Evolutionary conservation across 1,140 invertebrate species (phyloP).

Genomic region (Trachymyrmex cornetzi): DNA sequence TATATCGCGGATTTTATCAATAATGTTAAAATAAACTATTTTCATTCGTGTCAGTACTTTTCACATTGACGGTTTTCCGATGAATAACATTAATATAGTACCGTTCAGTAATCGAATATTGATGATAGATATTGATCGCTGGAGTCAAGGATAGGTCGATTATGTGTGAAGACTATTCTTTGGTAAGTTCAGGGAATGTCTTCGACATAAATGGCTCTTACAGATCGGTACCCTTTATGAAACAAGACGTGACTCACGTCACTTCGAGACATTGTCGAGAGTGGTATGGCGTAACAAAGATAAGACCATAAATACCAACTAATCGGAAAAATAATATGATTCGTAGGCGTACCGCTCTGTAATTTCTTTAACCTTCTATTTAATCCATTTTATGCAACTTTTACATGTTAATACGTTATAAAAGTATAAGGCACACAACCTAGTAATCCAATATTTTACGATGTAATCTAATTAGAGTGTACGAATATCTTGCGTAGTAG

Average conservation of each 20-base stretch:
- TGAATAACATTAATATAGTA: neutral
- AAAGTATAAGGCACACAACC: neutral
- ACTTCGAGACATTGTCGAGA: conserved; percentile 15
- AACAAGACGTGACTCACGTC: conserved; percentile 41
- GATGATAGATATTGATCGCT: conserved; percentile 47
- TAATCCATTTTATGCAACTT: conserved; percentile 11
- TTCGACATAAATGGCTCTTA: conserved; percentile 27
- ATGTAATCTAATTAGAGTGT: conserved; percentile 19
- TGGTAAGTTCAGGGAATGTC: neutral
- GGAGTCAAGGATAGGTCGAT: conserved; percentile 35
- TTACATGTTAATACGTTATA: neutral
- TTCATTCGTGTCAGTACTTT: neutral
- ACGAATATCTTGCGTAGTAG: neutral
- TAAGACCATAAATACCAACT: conserved; percentile 18
- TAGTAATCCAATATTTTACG: neutral
- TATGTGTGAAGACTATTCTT: neutral
- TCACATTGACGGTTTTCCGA: neutral
- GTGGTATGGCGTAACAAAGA: conserved; percentile 48
- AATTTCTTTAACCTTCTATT: conserved; percentile 14
- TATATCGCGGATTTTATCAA: neutral
- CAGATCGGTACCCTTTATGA: conserved; percentile 22
- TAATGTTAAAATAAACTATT: conserved; percentile 13
- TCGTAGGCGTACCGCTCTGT: conserved; percentile 10
- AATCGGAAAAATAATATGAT: conserved; percentile 48
- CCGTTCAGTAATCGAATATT: neutral